Base-by-base conservation (phyloP, 2,113 vertebrate species). In the Salvator merianae region DNA sequence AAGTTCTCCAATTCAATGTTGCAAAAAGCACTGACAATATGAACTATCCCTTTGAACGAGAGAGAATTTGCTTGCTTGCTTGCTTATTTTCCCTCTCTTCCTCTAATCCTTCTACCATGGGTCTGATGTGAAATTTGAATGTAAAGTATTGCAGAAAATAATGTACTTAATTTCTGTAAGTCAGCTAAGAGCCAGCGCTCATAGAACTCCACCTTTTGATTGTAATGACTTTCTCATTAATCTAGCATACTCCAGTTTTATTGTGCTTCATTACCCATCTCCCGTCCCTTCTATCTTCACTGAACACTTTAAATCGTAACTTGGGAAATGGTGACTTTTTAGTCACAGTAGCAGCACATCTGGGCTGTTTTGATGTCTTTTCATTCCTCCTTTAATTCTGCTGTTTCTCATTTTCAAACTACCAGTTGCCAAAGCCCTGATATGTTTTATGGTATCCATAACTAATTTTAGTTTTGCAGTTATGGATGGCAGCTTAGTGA, bases 191-290 rank as follows among this genome's bases (percentile, higher is more conserved):
- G 36, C 84, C 65, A 84, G 93, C 94, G 76, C 87, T 94, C 81
- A 72, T 77, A 50, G 88, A 89, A 91, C 88, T 90, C 89, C 87
- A 72, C 87, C 85, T 91, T 93, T 92, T 92, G 80, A 82, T 91
- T 94, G 89, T 94, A 91, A 93, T 91, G 83, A 83, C 89, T 90
- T 13, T 88, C 81, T 89, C 87, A 84, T 94, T 94, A 88, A 89
- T 90, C 90, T 91, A 79, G 82, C 93, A 38, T 89, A 92, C 89
- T 88, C 92, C 84, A 84, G 87, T 94, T 94, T 95, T 92, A 93
- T 94, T 94, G 47, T 88, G 76, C 82, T 94, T 91, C 90, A 85
- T 93, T 93, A 88, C 82, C 8, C 18, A 83, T 85, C 89, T 69
- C 79, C 91, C 92, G 86, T 82, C 59, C 53, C 22, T 8, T 53